A percentile compares a stretch with the other conserved stretches of the same genome.
phyloP scores from a whole-genome alignment of 30 jellyfish, hydroid and myxozoan genomes.

The Rhopilema esculentum region DNA sequence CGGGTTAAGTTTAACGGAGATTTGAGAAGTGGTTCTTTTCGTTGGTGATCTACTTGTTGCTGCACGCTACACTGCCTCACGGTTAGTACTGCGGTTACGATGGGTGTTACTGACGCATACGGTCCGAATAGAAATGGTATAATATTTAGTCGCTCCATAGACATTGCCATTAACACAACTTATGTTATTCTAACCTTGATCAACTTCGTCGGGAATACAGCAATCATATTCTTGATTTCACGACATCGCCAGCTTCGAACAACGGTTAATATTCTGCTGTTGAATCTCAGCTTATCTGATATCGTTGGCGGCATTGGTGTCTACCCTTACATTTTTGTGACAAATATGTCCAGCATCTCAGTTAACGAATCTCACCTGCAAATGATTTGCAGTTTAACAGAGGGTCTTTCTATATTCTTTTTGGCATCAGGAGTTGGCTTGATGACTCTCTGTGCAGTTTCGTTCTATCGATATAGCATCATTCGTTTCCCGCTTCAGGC shows the following conservation, averaged over 20 bases:
- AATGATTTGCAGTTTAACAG: constrained; percentile 59
- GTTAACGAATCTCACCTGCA: not conserved
- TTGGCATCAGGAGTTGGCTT: constrained; percentile 59
- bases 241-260: constrained; percentile 64
- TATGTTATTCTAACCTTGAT: constrained; percentile 32
- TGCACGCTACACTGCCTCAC: too few relatives aligned
- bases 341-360: constrained; percentile 19
- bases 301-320: constrained; percentile 64
- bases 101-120: too few relatives aligned
- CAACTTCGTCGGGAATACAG: constrained; percentile 45
- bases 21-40: too few relatives aligned
- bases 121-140: constrained; percentile 20
- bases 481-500: constrained; percentile 68
- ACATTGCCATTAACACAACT: constrained; percentile 5
- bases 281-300: constrained; percentile 64
- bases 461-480: constrained; percentile 56
- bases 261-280: constrained; percentile 52
- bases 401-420: constrained; percentile 62
- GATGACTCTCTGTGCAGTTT: constrained; percentile 67
- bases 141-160: constrained; percentile 24
- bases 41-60: too few relatives aligned
- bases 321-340: constrained; percentile 51
- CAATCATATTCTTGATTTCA: constrained; percentile 31
- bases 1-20: too few relatives aligned
- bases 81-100: too few relatives aligned